Base-by-base conservation (phyloP, 2,888 invertebrate genomes). In the Leucophenga maculata region DNA sequence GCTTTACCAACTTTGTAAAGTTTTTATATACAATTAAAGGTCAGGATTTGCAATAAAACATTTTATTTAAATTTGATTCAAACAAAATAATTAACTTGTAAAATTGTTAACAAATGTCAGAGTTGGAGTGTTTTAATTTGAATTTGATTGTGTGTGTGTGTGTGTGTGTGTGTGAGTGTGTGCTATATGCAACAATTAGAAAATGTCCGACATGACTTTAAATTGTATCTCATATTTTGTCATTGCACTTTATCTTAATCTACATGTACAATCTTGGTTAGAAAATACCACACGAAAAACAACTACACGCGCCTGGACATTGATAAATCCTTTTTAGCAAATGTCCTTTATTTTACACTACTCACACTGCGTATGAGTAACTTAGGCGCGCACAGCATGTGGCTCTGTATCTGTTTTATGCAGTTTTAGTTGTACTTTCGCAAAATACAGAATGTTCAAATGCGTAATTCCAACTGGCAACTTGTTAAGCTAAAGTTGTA, bases 61-160 rank as follows among this genome's bases (percentile, higher is more conserved):
- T 32, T 60, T 16, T 14, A 39, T 60, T 60, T 60, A 14, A 60
- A 60, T 60, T 8, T 39, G 13, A 57, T 31, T 1, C 14, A 60
- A 60, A 60, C n/a, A 16, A 60, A 39, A 60, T 60, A 60, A 60
- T 60, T 39, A 60, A 16, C 9, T 60, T 60, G 32, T 39, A 60
- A 39, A 39, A 60, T 60, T 39, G 39, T 60, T 60, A 18, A 60
- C 39, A 60, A 60, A 39, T 60, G 59, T 59, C 39, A 32, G 32
- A 59, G 59, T 55, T 26, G 26, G 26, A 26, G 26, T 26, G 3
- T 39, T 39, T 39, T 39, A 39, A 39, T 39, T 39, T 39, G 8
- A 39, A 8, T 39, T 39, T 1, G 9, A 39, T 39, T 39, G 11
- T 39, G 11, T 6, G 39, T 39, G 8, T 39, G 8, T 39, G 8